Conservation (phyloP, 1,140 invertebrate genomes). For the Macrobrachium nipponense region DNA sequence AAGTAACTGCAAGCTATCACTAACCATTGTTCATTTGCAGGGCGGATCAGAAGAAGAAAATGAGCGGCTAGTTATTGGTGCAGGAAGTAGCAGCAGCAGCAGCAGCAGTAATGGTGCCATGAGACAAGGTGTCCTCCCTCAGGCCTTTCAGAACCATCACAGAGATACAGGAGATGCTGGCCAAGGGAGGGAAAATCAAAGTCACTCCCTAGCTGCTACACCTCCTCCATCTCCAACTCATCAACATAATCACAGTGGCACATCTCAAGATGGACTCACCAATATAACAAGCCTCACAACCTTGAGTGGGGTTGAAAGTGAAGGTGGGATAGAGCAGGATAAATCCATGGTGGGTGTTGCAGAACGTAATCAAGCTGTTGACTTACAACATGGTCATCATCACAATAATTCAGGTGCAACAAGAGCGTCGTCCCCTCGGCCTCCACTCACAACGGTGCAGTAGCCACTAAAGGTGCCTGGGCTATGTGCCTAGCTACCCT, state of each 20-base stretch:
- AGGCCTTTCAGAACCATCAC: slow-evolving; percentile 31
- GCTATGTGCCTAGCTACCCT: slow-evolving; percentile 11
- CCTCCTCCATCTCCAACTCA: slow-evolving; percentile 34
- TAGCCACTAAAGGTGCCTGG: slow-evolving; percentile 40
- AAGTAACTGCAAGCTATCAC: background rate
- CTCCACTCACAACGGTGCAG: slow-evolving; percentile 49
- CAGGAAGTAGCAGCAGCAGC: slow-evolving; percentile 40
- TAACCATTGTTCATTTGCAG: slow-evolving; percentile 4
- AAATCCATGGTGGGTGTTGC: slow-evolving; percentile 6
- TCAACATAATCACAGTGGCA: slow-evolving; percentile 33
- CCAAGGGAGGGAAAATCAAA: background rate
- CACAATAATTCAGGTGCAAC: slow-evolving; percentile 31
- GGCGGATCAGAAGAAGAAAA: slow-evolving; percentile 44
- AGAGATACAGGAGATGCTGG: slow-evolving; percentile 1
- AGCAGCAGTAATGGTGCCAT: slow-evolving; percentile 51
- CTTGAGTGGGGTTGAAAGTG: slow-evolving; percentile 35
- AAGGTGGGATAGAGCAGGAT: slow-evolving; percentile 22
- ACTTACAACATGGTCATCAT: slow-evolving; percentile 15
- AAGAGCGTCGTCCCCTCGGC: slow-evolving; percentile 42
- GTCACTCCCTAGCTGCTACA: slow-evolving; percentile 1
- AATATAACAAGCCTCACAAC: slow-evolving; percentile 51
- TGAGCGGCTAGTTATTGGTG: slow-evolving; percentile 42
- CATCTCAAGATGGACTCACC: slow-evolving; percentile 26
- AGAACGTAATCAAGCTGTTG: background rate
- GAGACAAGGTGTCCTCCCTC: slow-evolving; percentile 1